Evolutionary conservation across 2,797 vertebrate genomes (phyloP).

Genomic region (Tenualosa ilisha): DNA sequence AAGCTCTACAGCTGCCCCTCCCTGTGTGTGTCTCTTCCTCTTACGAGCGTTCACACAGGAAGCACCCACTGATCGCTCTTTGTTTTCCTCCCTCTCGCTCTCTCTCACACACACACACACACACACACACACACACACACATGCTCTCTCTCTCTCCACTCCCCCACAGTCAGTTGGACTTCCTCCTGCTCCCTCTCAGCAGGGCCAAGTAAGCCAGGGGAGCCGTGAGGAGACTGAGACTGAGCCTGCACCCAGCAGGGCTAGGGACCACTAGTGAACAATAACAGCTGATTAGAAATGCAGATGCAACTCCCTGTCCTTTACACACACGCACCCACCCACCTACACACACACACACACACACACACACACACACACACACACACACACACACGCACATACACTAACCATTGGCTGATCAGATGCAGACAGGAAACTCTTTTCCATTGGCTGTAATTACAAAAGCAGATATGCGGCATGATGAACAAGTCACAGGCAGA

Average conservation of each 20-base stretch:
- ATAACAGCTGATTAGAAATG: conserved; percentile 5
- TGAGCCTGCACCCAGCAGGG: neutral
- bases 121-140: neutral
- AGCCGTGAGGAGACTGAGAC: neutral
- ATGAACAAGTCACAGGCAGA: neutral
- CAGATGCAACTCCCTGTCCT: neutral
- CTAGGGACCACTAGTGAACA: neutral
- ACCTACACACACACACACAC: neutral
- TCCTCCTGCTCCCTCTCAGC: conserved; percentile 42
- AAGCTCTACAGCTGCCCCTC: conserved; percentile 35
- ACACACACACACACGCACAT: conserved; percentile 2
- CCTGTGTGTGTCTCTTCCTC: conserved; percentile 37
- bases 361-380: conserved; percentile 23
- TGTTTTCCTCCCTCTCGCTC: conserved; percentile 9
- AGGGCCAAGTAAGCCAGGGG: neutral
- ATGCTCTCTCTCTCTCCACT: neutral
- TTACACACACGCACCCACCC: neutral
- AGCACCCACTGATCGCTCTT: conserved; percentile 30
- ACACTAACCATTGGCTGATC: neutral
- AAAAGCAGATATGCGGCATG: neutral
- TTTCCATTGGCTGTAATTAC: conserved; percentile 16
- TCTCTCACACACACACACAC: neutral
- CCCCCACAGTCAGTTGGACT: conserved; percentile 34
- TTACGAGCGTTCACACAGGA: conserved; percentile 43
- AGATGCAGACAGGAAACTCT: neutral